Evolutionary conservation across 2,888 invertebrate species (phyloP).

Genomic region (Hesperia comma): DNA sequence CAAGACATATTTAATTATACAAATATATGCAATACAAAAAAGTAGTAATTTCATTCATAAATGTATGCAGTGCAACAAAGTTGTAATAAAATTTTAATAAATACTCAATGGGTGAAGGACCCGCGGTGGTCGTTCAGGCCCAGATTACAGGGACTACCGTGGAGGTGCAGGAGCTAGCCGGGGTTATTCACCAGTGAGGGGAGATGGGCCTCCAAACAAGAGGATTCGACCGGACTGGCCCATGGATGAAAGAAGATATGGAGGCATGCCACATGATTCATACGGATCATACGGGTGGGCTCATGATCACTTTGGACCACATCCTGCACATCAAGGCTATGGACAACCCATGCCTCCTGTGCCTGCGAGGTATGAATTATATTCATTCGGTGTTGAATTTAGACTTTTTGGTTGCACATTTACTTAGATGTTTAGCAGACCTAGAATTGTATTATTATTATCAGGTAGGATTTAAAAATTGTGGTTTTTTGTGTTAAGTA

Average conservation of each 20-base stretch:
- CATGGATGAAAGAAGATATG: constrained; percentile 78
- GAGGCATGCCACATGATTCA: constrained; percentile 79
- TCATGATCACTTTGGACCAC: constrained; percentile 82
- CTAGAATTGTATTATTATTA: too few species aligned
- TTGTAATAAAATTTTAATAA: constrained; percentile 16
- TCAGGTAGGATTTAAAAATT: too few species aligned
- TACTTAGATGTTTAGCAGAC: too few species aligned
- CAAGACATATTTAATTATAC: too few species aligned
- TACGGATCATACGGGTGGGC: constrained; percentile 83
- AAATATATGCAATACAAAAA: too few species aligned
- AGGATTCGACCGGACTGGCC: constrained; percentile 90
- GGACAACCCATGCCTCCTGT: constrained; percentile 83
- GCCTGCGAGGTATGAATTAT: constrained; percentile 66
- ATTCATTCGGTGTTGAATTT: too few species aligned
- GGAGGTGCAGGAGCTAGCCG: constrained; percentile 87
- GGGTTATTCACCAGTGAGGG: constrained; percentile 90
- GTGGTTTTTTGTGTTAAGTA: too few species aligned
- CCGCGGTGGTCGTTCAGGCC: constrained; percentile 88
- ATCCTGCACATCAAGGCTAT: constrained; percentile 85
- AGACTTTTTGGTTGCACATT: too few species aligned
- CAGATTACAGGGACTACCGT: constrained; percentile 91
- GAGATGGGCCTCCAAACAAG: constrained; percentile 90
- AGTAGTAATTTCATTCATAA: too few species aligned
- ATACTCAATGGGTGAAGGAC: constrained; percentile 55
- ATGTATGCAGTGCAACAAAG: too few species aligned